Percentiles rank a stretch among this genome's conserved stretches.
These are phyloP conservation scores for Erinaceus europaeus DNA, from an alignment of 2,113 vertebrate species.

Conservation along the genomic window DNA sequence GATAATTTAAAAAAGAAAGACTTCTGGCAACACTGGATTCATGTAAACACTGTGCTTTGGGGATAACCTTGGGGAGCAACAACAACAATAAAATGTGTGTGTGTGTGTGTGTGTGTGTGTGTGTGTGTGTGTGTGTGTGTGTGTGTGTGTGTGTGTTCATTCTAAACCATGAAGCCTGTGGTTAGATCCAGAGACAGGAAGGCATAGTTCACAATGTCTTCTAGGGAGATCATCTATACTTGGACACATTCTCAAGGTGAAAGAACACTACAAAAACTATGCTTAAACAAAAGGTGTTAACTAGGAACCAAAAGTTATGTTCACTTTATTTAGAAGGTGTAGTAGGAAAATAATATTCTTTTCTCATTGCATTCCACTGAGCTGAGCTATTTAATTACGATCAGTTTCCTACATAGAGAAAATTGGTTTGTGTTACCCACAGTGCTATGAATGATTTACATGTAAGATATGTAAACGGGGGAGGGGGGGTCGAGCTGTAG, in stretches of 20 bases:
- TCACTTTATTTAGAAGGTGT: not conserved
- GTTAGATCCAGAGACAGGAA: not conserved
- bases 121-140: too few species aligned
- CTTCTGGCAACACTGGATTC: too few species aligned
- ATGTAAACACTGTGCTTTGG: too few species aligned
- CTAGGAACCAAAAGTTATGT: not conserved
- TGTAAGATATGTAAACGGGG: not conserved
- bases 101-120: too few species aligned
- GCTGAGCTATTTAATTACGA: not conserved
- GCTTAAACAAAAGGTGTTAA: not conserved
- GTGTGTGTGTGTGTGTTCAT: too few species aligned
- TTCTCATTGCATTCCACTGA: not conserved
- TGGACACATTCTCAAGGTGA: not conserved
- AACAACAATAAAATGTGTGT: too few species aligned
- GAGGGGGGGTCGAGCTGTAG: too few species aligned
- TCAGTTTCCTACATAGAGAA: not conserved
- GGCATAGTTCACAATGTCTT: rapidly evolving
- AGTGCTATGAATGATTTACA: not conserved
- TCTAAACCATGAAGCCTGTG: not conserved
- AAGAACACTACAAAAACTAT: not conserved
- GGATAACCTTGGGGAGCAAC: too few species aligned
- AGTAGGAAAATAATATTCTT: not conserved
- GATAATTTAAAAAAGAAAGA: too few species aligned
- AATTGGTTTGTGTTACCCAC: not conserved
- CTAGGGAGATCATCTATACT: not conserved